These are phyloP conservation scores for Mustela nigripes DNA, from an alignment of 2,113 vertebrate genomes.

Conservation along the genomic window DNA sequence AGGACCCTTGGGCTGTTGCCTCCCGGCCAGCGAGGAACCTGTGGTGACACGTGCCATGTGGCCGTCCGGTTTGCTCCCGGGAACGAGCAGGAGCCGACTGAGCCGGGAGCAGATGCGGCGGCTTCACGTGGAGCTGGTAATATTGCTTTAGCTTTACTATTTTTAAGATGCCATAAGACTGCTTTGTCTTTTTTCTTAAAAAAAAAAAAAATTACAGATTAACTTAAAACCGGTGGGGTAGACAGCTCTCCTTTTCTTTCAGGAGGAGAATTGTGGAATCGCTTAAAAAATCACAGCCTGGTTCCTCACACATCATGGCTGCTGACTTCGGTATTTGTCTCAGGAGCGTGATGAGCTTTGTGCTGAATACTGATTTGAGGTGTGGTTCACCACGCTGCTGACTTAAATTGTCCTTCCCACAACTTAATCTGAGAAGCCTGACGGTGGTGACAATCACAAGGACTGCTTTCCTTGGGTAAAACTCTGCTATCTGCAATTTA, in stretches of 20 bases:
- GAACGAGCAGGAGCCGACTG: background rate
- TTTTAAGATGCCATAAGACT: background rate
- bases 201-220: background rate
- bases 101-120: background rate
- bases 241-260: background rate
- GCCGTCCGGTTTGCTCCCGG: rapidly evolving
- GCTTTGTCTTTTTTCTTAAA: background rate
- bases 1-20: background rate
- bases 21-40: background rate
- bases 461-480: conserved; percentile 55
- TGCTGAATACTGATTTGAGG: conserved; percentile 47
- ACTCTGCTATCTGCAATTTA: conserved; percentile 75
- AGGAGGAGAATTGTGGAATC: background rate
- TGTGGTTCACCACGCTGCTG: background rate
- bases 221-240: conserved; percentile 1
- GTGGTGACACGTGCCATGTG: rapidly evolving
- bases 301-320: background rate
- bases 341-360: background rate
- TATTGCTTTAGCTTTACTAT: background rate
- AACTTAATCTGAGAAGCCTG: conserved; percentile 58
- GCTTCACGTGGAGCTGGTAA: background rate
- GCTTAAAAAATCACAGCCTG: conserved; percentile 31
- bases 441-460: conserved; percentile 72
- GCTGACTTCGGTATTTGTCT: conserved; percentile 26
- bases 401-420: conserved; percentile 73